Evolutionary conservation across 2,888 invertebrate species (phyloP).

Genomic region (Lepetodrilus schrolli): DNA sequence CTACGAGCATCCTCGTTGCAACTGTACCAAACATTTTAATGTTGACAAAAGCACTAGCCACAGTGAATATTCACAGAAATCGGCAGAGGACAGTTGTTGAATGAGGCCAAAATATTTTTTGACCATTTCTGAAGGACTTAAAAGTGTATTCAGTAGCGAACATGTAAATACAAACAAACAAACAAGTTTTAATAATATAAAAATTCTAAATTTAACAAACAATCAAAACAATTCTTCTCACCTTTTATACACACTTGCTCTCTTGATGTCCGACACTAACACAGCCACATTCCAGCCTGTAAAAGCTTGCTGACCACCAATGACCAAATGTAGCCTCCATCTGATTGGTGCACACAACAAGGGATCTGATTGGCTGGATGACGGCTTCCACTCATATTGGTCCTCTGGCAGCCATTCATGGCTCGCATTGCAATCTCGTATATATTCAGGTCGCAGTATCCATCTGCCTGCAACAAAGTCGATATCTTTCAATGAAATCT

Average conservation of each 20-base stretch:
- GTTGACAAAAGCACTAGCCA: too few species aligned
- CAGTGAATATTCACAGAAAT: too few species aligned
- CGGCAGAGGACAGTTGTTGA: too few species aligned
- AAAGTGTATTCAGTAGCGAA: too few species aligned
- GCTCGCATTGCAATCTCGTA: slow-evolving; percentile 49
- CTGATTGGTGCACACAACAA: slow-evolving; percentile 55
- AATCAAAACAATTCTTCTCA: slow-evolving; percentile 30
- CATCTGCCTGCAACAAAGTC: slow-evolving; percentile 49
- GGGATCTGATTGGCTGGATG: slow-evolving; percentile 27
- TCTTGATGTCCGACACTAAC: slow-evolving; percentile 49
- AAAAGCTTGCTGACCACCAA: slow-evolving; percentile 51
- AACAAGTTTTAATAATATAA: too few species aligned
- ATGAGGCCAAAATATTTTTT: too few species aligned
- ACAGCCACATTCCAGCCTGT: slow-evolving; percentile 64
- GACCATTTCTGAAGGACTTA: too few species aligned
- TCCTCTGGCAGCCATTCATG: slow-evolving; percentile 61
- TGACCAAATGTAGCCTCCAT: slow-evolving; percentile 53
- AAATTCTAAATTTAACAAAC: too few species aligned
- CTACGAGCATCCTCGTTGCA: too few species aligned
- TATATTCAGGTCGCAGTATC: slow-evolving; percentile 61
- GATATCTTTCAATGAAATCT: not conserved
- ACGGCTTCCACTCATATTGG: slow-evolving; percentile 60
- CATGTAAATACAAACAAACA: too few species aligned
- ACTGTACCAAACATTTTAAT: too few species aligned
- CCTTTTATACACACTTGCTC: slow-evolving; percentile 59